These are phyloP conservation scores for Microctenopoma steveboyesi DNA, from an alignment of 2,797 vertebrate genomes.

Conservation along the genomic window DNA sequence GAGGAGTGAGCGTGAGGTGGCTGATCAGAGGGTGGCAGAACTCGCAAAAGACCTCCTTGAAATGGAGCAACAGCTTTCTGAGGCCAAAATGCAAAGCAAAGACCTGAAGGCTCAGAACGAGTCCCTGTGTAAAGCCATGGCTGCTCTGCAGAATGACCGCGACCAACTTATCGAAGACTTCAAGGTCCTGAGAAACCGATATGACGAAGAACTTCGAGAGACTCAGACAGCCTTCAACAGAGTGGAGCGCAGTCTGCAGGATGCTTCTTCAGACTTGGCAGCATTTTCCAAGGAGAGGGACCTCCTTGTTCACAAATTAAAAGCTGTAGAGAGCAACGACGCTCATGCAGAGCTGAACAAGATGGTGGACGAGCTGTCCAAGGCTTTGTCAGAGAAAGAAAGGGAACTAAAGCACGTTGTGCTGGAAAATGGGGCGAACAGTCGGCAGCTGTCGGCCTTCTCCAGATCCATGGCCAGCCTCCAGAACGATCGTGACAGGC, in stretches of 20 bases:
- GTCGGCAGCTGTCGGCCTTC: conserved; percentile 86
- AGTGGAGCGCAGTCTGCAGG: conserved; percentile 74
- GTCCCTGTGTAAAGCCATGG: conserved; percentile 88
- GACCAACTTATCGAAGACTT: conserved; percentile 89
- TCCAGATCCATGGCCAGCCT: conserved; percentile 91
- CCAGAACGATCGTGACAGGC: conserved; percentile 87
- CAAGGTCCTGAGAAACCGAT: conserved; percentile 82
- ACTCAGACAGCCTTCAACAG: conserved; percentile 75
- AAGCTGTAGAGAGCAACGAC: conserved; percentile 76
- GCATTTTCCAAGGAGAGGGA: conserved; percentile 75
- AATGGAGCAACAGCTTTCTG: conserved; percentile 70
- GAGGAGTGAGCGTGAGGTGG: conserved; percentile 71
- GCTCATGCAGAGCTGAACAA: conserved; percentile 68
- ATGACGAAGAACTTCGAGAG: conserved; percentile 80
- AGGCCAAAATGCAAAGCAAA: conserved; percentile 74
- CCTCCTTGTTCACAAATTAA: conserved; percentile 60
- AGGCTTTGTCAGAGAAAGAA: conserved; percentile 76
- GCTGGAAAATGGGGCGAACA: conserved; percentile 75
- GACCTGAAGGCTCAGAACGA: conserved; percentile 82
- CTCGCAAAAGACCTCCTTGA: conserved; percentile 69
- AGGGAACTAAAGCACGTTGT: conserved; percentile 77
- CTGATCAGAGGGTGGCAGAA: conserved; percentile 71
- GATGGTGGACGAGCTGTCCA: conserved; percentile 78
- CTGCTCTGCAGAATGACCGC: conserved; percentile 87
- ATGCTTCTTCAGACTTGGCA: conserved; percentile 76